Percentiles rank a stretch among this genome's conserved stretches.
Conservation (phyloP, 2,113 vertebrate genomes). For the Baryphthengus martii region DNA sequence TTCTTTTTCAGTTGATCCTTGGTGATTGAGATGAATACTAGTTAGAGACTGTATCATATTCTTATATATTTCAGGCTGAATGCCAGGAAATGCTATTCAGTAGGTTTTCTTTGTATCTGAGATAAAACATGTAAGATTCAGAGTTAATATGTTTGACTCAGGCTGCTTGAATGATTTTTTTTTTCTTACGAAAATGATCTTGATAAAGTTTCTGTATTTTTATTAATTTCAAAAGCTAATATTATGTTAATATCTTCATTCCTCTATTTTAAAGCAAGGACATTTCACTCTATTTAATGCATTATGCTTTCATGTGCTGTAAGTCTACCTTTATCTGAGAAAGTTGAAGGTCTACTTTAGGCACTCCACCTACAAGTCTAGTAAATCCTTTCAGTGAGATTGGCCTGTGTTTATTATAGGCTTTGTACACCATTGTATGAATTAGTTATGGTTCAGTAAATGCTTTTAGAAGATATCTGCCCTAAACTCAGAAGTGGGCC, state of each 20-base stretch:
- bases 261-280: neutral
- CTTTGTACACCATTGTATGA: neutral
- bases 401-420: neutral
- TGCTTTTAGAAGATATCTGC: neutral
- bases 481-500: neutral
- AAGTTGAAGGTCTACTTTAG: neutral
- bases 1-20: neutral
- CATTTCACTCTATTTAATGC: neutral
- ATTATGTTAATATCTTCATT: neutral
- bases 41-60: neutral
- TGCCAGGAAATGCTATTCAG: neutral
- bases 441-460: neutral
- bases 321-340: neutral
- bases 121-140: neutral
- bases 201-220: neutral
- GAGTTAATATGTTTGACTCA: neutral
- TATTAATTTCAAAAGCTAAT: neutral
- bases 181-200: neutral
- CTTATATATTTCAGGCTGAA: neutral
- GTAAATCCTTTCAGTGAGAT: neutral
- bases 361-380: neutral
- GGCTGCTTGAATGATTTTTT: neutral
- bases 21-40: neutral
- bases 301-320: neutral
- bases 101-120: neutral